Evolutionary conservation across 2,888 invertebrate species (phyloP).

Genomic region (Pachliopta kotzebuea): DNA sequence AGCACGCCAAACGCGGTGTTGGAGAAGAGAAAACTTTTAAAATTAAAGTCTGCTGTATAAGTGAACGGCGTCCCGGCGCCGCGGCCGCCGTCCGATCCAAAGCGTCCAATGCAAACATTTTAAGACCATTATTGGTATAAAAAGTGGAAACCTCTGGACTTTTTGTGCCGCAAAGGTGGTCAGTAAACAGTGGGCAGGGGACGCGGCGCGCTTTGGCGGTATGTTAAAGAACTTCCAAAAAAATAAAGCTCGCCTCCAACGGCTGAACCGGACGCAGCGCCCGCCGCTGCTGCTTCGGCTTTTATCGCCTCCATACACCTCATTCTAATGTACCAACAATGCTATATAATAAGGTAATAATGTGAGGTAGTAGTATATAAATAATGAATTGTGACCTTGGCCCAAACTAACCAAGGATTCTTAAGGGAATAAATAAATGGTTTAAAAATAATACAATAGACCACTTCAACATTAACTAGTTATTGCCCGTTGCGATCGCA

Average conservation of each 20-base stretch:
- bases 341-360: too few relatives aligned
- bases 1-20: too few relatives aligned
- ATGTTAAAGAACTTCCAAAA: constrained; percentile 16
- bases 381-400: too few relatives aligned
- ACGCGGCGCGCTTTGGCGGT: constrained; percentile 27
- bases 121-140: constrained; percentile 24
- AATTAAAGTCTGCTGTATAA: not conserved
- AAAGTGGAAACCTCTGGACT: constrained; percentile 20
- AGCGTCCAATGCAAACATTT: constrained; percentile 25
- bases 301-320: constrained; percentile 20
- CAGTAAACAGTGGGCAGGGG: constrained; percentile 24
- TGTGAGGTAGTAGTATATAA: too few relatives aligned
- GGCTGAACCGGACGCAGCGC: constrained; percentile 24
- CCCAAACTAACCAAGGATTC: too few relatives aligned
- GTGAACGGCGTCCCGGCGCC: not conserved
- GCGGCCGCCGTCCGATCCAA: constrained; percentile 9
- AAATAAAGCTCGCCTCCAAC: constrained; percentile 19
- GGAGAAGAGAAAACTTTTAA: too few relatives aligned
- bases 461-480: too few relatives aligned
- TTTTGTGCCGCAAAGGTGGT: constrained; percentile 28
- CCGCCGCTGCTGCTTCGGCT: constrained; percentile 11
- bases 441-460: too few relatives aligned
- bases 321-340: constrained; percentile 10
- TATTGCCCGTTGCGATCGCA: too few relatives aligned
- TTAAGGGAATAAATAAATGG: too few relatives aligned